A percentile compares a stretch with the other conserved stretches of the same genome.
These are phyloP conservation scores for Tipula unca DNA, from an alignment of 2,888 invertebrate genomes.

Conservation along the genomic window DNA sequence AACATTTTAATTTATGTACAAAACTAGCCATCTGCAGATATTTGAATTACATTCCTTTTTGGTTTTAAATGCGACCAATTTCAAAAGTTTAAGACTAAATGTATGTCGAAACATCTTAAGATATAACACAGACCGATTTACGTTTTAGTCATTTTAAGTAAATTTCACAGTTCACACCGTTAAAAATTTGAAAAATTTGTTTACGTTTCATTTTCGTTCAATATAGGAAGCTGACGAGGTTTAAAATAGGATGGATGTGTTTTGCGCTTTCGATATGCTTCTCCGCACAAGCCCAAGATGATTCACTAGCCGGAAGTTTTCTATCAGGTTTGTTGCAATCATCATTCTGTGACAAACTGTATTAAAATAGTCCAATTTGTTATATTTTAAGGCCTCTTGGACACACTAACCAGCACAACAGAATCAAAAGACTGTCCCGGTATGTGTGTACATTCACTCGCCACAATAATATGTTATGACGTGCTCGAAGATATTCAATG, in stretches of 20 bases:
- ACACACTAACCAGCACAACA: constrained; percentile 76
- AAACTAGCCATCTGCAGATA: no score
- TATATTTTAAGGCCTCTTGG: constrained; percentile 60
- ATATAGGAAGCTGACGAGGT: neutral
- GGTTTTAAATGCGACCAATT: no score
- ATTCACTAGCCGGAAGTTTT: constrained; percentile 73
- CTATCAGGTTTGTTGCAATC: constrained; percentile 56
- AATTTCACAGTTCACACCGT: no score
- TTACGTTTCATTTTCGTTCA: neutral
- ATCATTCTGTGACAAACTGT: constrained; percentile 17
- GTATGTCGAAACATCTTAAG: no score
- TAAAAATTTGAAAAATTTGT: no score
- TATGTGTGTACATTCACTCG: constrained; percentile 76
- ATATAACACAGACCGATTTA: no score
- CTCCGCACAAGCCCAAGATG: constrained; percentile 48
- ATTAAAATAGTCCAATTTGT: neutral
- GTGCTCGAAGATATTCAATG: constrained; percentile 75
- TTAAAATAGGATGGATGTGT: neutral
- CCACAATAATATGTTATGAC: constrained; percentile 77
- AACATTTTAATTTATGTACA: no score
- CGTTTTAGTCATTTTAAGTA: no score
- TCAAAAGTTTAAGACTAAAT: no score
- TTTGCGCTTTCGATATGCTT: constrained; percentile 26
- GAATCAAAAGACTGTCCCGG: constrained; percentile 83
- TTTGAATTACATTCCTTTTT: no score